These are phyloP conservation scores for Hemichromis elongatus DNA, from an alignment of 2,113 vertebrate species.

Conservation along the genomic window DNA sequence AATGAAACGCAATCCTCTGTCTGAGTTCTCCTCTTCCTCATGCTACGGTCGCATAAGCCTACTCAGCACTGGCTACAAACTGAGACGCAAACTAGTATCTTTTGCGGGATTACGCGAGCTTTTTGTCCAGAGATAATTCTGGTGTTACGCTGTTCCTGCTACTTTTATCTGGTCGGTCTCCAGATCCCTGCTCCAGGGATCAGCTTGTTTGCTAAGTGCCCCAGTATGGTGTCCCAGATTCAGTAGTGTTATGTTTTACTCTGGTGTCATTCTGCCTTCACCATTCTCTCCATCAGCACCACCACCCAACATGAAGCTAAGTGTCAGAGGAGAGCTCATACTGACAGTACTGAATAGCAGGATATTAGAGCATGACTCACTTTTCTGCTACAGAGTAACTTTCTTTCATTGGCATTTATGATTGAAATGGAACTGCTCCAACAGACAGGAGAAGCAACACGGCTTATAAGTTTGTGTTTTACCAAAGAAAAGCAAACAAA, in stretches of 20 bases:
- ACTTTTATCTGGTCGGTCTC: conserved; percentile 46
- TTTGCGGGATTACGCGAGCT: not conserved
- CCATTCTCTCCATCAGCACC: not conserved
- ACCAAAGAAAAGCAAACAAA: not conserved
- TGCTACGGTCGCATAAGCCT: conserved; percentile 14
- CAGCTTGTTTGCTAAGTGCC: conserved; percentile 46
- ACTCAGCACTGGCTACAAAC: conserved; percentile 36
- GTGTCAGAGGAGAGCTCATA: conserved; percentile 12
- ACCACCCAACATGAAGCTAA: not conserved
- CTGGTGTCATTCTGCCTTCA: conserved; percentile 29
- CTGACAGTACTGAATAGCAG: not conserved
- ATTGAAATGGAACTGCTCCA: not conserved
- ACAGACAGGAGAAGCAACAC: not conserved
- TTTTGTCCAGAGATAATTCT: conserved; percentile 41
- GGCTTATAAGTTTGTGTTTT: not conserved
- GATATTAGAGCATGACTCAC: not conserved
- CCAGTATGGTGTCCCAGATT: conserved; percentile 71
- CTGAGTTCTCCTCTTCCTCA: not conserved
- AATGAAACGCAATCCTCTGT: not conserved
- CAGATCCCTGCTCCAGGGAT: conserved; percentile 57
- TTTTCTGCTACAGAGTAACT: not conserved
- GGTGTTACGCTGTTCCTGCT: conserved; percentile 1
- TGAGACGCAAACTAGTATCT: conserved; percentile 34
- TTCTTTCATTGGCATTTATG: not conserved
- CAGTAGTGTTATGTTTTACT: conserved; percentile 31